These are phyloP conservation scores for Edolisoma coerulescens DNA, from an alignment of 2,113 vertebrate genomes.

Conservation along the genomic window DNA sequence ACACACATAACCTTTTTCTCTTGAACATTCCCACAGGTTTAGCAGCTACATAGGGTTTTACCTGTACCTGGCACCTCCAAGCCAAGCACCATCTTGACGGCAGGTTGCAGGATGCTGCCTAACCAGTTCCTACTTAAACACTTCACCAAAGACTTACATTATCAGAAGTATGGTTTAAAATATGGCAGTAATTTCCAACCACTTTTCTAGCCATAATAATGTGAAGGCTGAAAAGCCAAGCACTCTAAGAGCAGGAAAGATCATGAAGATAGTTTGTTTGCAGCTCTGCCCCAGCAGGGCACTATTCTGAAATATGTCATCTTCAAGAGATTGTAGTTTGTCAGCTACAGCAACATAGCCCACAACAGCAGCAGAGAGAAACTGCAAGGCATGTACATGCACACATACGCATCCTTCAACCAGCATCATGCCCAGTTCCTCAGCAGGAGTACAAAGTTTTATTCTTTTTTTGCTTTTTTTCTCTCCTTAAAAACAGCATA, in stretches of 20 bases:
- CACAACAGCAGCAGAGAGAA: not conserved
- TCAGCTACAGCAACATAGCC: not conserved
- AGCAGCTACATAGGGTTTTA: not conserved
- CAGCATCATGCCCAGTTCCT: not conserved
- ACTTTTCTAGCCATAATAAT: not conserved
- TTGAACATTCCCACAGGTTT: not conserved
- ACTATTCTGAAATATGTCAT: not conserved
- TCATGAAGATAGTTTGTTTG: not conserved
- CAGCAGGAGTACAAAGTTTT: not conserved
- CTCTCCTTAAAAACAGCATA: not conserved
- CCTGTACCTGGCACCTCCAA: not conserved
- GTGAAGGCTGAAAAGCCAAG: not conserved
- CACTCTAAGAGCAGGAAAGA: not conserved
- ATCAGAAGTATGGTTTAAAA: not conserved
- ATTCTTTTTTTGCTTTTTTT: not conserved
- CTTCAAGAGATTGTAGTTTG: not conserved
- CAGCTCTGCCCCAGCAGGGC: not conserved
- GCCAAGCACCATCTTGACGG: not conserved
- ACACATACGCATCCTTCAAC: not conserved
- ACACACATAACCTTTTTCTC: accelerated
- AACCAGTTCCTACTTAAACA: not conserved
- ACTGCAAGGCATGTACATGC: not conserved
- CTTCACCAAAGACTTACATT: not conserved
- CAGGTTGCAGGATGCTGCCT: not conserved
- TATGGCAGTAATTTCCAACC: not conserved